Base-by-base conservation (phyloP, 2,113 vertebrate species). In the Meriones unguiculatus region DNA sequence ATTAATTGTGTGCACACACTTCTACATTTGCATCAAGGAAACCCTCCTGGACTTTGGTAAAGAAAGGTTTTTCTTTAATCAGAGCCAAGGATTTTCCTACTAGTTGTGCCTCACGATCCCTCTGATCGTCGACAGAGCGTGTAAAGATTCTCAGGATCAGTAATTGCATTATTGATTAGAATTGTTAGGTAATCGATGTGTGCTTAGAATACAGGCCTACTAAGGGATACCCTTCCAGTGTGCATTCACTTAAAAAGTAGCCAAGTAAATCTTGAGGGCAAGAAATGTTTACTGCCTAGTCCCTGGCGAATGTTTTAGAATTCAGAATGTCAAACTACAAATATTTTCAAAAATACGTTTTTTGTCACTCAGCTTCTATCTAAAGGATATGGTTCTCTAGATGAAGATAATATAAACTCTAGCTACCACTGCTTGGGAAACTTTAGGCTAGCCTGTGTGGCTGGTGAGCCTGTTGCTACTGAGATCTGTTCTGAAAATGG, bases 201-300 rank as follows among this genome's bases (percentile, higher is more conserved):
- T 62, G 7, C 38, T 89, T 82, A 73, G 72, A 62, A 57, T 38
- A 11, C 35, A 90, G 72, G 18, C 12, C 87, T 81, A n/a, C n/a
- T 88, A 1, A 1, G 85, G 72, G 92, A 89, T 85, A 14, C 95
- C 95, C 64, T 96, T 84, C 80, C 80, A 94, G 0, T 69, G 25
- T 35, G 41, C 52, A 65, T 90, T 93, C 72, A 62, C 92, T 94
- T 95, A 91, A 92, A 59, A 87, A 96, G 90, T 95, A 87, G 75
- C 41, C 50, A 84, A 70, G 0, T 84, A 46, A 80, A 92, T 30
- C 18, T 50, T 87, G 57, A 93, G 52, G 30, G 13, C 54, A 65
- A 67, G 75, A 65, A 93, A 72, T 46, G 12, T 86, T 76, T 93
- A 84, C 87, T 93, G 12, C 64, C 32, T n/a, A 18, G 35, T 62